Base-by-base conservation (phyloP, 2,113 vertebrate species). In the Dendrocopos noguchii region DNA sequence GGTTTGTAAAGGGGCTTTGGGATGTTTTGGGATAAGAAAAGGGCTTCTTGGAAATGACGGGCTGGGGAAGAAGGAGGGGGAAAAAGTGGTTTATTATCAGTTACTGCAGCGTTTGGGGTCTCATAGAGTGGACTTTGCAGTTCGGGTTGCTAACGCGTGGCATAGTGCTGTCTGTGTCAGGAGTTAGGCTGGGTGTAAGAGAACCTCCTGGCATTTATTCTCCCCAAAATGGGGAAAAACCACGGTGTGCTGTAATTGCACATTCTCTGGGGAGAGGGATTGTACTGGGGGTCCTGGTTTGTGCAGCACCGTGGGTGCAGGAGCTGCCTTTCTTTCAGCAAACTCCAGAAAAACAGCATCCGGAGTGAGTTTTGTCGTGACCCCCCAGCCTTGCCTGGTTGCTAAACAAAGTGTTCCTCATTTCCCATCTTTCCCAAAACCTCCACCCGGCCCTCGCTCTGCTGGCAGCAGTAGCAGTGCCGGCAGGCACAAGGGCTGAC, bases 241-340 rank as follows among this genome's bases (percentile, higher is more conserved):
- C 25, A 4, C 4, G 17, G 1, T 24, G 44, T 29, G 34, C 47
- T 76, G 31, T 31, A 18, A 29, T 18, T 4, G 8, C 12, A 3
- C 4, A 0, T 33, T 42, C 28, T 31, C 17, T 24, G 24, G 19
- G 47, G 31, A 50, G 46, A 15, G 25, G 10, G 25, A 50, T 42
- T n/a, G n/a, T 25, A 13, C 61, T 0, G 1, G 34, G 12, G 31
- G 11, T 46, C n/a, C 61, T 31, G 50, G 16, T 46, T 60, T 25
- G 33, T 0, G 1, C 80, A 27, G 57, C 56, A 6, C 66, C 2
- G 0, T 16, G n/a, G 17, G 33, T 0, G 2, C 55, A 7, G 31
- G 75, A 73, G 50, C 36, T 33, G 53, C 42, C 25, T 59, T 64
- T 59, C 12, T 29, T 22, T 46, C 0, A 0, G 21, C 50, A 59